These are phyloP conservation scores for Cromileptes altivelis DNA, from an alignment of 2,113 vertebrate species.

Conservation along the genomic window DNA sequence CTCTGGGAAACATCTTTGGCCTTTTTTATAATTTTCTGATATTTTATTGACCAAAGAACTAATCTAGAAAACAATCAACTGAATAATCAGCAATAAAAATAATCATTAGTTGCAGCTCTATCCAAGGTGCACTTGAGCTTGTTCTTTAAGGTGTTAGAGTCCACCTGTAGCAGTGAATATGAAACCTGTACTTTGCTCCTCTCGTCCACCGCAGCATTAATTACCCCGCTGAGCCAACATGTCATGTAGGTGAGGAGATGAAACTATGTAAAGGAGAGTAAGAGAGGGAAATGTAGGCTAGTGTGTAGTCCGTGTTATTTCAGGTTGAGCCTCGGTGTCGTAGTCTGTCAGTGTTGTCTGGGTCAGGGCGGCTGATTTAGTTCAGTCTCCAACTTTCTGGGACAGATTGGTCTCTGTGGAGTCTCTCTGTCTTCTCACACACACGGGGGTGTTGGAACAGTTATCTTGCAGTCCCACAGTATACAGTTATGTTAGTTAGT, in stretches of 20 bases:
- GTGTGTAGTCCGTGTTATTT: slow-evolving; percentile 32
- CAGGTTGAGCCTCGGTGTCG: slow-evolving; percentile 16
- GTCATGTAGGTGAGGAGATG: neutral
- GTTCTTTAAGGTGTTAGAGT: neutral
- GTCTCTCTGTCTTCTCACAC: neutral
- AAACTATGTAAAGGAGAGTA: neutral
- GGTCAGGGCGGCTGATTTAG: slow-evolving; percentile 47
- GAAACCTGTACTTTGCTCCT: slow-evolving; percentile 50
- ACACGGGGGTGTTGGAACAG: neutral
- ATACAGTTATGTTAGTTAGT: neutral
- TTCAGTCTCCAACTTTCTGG: slow-evolving; percentile 60
- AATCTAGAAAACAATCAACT: too few relatives aligned
- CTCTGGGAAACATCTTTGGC: too few relatives aligned
- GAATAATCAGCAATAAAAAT: too few relatives aligned
- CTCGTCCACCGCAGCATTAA: neutral
- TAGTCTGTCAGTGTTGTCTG: slow-evolving; percentile 31
- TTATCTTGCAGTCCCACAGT: neutral
- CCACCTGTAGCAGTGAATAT: neutral
- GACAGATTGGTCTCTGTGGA: slow-evolving; percentile 60
- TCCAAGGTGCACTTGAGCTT: neutral
- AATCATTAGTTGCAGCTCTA: too few relatives aligned
- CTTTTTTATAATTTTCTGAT: too few relatives aligned
- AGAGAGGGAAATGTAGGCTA: neutral
- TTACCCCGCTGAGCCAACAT: neutral
- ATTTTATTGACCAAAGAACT: too few relatives aligned